Evolutionary conservation across 2,888 invertebrate genomes (phyloP).

Genomic region (Lamellibrachia columna): DNA sequence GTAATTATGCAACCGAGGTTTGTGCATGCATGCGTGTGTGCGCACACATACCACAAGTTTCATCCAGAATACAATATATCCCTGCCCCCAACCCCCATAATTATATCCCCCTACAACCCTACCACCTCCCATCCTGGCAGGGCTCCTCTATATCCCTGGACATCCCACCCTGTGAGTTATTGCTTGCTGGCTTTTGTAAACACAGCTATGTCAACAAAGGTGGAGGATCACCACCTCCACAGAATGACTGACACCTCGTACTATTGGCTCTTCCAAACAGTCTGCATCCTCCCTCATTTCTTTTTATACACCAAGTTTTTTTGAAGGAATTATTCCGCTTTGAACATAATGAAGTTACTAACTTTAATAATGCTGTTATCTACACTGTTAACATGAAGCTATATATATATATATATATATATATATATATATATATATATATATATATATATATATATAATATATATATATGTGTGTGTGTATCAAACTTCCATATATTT

Average conservation of each 20-base stretch:
- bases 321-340: too few relatives aligned
- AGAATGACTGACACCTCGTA: neutral
- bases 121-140: neutral
- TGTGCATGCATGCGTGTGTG: too few relatives aligned
- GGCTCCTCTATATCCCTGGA: neutral
- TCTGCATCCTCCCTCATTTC: neutral
- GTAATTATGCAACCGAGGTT: too few relatives aligned
- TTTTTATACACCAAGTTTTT: too few relatives aligned
- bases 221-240: neutral
- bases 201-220: conserved; percentile 12
- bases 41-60: too few relatives aligned
- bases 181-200: neutral
- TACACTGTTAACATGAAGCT: neutral
- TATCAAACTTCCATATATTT: too few relatives aligned
- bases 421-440: too few relatives aligned
- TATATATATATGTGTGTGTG: too few relatives aligned
- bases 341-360: too few relatives aligned
- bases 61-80: neutral
- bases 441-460: too few relatives aligned
- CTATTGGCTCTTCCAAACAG: neutral
- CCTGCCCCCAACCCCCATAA: neutral
- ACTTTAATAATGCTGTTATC: neutral
- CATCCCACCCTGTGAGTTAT: neutral
- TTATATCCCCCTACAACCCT: neutral
- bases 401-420: neutral